Evolutionary conservation across 2,113 vertebrate genomes (phyloP).

Genomic region (Brachionichthys hirsutus): DNA sequence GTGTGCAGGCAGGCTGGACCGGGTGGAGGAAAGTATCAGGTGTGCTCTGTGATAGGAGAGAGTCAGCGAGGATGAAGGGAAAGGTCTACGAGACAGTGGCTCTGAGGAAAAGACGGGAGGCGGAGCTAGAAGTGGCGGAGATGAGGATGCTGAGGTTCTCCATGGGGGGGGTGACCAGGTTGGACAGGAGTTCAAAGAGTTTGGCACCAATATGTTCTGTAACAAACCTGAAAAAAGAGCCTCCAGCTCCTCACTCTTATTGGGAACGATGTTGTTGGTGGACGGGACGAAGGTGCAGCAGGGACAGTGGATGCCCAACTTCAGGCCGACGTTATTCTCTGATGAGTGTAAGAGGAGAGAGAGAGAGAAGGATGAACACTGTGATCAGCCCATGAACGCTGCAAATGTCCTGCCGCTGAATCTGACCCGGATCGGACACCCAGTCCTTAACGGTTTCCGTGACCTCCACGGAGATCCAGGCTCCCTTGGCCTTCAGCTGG

Average conservation of each 20-base stretch:
- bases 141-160: too few species aligned
- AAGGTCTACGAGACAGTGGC: too few species aligned
- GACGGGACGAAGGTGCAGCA: constrained; percentile 96
- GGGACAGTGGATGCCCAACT: constrained; percentile 95
- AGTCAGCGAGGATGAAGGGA: too few species aligned
- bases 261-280: constrained; percentile 96
- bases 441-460: constrained; percentile 95
- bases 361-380: neutral
- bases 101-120: too few species aligned
- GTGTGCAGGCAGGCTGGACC: too few species aligned
- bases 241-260: constrained; percentile 97
- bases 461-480: constrained; percentile 95
- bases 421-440: constrained; percentile 91
- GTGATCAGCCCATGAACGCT: neutral
- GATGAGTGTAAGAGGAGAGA: constrained; percentile 21
- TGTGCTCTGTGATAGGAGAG: too few species aligned
- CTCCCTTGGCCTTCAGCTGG: constrained; percentile 88
- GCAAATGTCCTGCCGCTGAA: neutral
- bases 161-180: too few species aligned
- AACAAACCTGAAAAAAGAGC: constrained; percentile 92
- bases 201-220: neutral
- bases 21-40: too few species aligned
- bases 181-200: too few species aligned
- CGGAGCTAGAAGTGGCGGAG: too few species aligned
- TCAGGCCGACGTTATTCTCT: constrained; percentile 96